These are phyloP conservation scores for Phengaris arion DNA, from an alignment of 2,888 invertebrate genomes.

Conservation along the genomic window DNA sequence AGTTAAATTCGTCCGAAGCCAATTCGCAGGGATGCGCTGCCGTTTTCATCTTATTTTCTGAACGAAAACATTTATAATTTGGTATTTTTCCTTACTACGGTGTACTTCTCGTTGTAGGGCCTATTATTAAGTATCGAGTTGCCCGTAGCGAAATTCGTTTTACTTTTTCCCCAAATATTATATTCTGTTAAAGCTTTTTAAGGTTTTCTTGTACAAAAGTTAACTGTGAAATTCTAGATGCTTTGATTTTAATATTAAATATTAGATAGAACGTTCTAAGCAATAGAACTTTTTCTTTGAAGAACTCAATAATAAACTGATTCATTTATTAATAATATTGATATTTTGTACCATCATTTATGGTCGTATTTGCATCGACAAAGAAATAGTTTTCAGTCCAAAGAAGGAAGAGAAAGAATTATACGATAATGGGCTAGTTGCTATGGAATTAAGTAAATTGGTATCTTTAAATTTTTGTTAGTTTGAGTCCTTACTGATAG, in stretches of 20 bases:
- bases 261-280: not conserved
- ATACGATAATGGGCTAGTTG: too few species aligned
- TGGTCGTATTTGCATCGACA: too few species aligned
- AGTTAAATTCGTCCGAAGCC: slow-evolving; percentile 45
- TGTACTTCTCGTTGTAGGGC: slow-evolving; percentile 34
- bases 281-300: too few species aligned
- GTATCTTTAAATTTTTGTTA: too few species aligned
- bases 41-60: slow-evolving; percentile 44
- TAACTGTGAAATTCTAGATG: not conserved
- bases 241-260: not conserved
- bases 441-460: too few species aligned
- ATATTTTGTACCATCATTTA: too few species aligned
- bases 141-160: slow-evolving; percentile 27
- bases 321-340: too few species aligned
- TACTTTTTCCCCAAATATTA: slow-evolving; percentile 4
- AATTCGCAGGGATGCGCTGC: slow-evolving; percentile 42
- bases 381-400: too few species aligned
- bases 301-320: too few species aligned
- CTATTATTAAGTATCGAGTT: slow-evolving; percentile 29
- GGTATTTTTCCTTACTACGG: slow-evolving; percentile 35
- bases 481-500: too few species aligned
- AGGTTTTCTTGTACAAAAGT: slow-evolving; percentile 10
- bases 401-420: too few species aligned
- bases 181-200: slow-evolving; percentile 16
- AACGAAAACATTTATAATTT: slow-evolving; percentile 41